Base-by-base conservation (phyloP, 1,140 invertebrate genomes). In the Scaptomyza hsui region DNA sequence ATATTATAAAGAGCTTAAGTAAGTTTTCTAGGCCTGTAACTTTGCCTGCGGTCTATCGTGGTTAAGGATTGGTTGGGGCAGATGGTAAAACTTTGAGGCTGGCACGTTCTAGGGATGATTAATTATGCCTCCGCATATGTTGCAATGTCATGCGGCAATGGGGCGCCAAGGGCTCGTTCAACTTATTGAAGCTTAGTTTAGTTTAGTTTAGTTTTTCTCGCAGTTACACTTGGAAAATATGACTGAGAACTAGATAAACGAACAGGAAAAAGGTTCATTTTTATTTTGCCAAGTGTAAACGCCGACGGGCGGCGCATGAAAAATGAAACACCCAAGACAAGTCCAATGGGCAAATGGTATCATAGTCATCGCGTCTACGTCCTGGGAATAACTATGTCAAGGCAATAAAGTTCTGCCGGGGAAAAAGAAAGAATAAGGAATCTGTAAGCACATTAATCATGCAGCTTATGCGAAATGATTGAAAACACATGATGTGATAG, bases 71-170 rank as follows among this genome's bases (percentile, higher is more conserved):
- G 53, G 9, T 10, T 7, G 21, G 29, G 12, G 41, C n/a, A 10
- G 41, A 10, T 13, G 3, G 26, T 35, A 53, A 62, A 80, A 81
- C 56, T 80, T 73, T 81, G 57, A 56, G 55, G 52, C 44, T 51
- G 61, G 72, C 80, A 85, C 80, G 81, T 85, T 76, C 72, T 49
- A 55, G 35, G 63, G 48, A 85, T 85, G 81, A 85, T 85, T 85
- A 85, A 85, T 86, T 85, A 86, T 80, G 56, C 80, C 70, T 52
- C 24, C 64, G 72, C 80, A 85, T 85, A 80, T 85, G 80, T 78
- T 86, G 69, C 73, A 75, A 78, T 80, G 77, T 85, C 80, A 85
- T 86, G 72, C 62, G 73, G 64, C 48, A 64, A 35, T 19, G 45
- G 24, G 37, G 39, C 39, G 24, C 47, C 64, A 18, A 19, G 57